A percentile compares a stretch with the other conserved stretches of the same genome.
These are phyloP conservation scores for Saccopteryx bilineata DNA, from an alignment of 2,113 vertebrate species.

Conservation along the genomic window DNA sequence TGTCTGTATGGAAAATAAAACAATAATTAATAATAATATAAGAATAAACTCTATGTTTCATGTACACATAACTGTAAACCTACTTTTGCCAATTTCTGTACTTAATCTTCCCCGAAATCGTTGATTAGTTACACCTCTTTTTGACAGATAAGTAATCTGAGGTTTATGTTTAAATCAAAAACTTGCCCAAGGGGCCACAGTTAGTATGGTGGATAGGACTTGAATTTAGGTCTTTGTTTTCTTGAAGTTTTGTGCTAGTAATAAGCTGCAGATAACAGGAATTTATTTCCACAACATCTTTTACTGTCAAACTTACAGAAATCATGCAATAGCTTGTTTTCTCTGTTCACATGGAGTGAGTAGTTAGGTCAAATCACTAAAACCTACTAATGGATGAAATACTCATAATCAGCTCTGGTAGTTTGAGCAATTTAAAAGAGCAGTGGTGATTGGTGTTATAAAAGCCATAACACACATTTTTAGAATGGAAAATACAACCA, in stretches of 20 bases:
- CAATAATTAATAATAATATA: not conserved
- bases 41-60: not conserved
- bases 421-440: constrained; percentile 52
- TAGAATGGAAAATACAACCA: constrained; percentile 37
- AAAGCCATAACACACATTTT: not conserved
- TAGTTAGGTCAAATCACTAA: constrained; percentile 57
- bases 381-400: constrained; percentile 50
- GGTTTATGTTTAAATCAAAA: not conserved
- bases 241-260: not conserved
- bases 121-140: not conserved
- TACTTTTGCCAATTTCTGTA: not conserved
- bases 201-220: not conserved
- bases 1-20: not conserved
- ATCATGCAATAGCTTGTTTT: not conserved
- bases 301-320: constrained; percentile 17
- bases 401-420: not conserved
- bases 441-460: constrained; percentile 24
- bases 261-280: not conserved
- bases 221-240: not conserved
- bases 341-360: not conserved
- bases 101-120: not conserved
- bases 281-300: not conserved
- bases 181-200: not conserved
- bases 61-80: not conserved
- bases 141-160: not conserved